These are phyloP conservation scores for Protobothrops flavoviridis DNA, from an alignment of 2,113 vertebrate genomes.

Conservation along the genomic window DNA sequence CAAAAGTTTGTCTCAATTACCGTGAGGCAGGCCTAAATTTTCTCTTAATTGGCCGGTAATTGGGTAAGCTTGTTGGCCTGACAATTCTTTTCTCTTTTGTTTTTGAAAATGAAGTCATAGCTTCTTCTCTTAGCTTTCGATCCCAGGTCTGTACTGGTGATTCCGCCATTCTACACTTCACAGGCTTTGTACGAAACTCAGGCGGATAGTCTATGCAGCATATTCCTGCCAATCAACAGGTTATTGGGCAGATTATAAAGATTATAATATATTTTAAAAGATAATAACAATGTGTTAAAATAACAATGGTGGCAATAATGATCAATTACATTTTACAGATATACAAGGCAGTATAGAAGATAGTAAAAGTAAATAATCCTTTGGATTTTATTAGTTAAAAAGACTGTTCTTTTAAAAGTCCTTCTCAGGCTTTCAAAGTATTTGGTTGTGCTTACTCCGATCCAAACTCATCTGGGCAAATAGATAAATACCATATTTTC, in stretches of 20 bases:
- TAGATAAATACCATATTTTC: neutral
- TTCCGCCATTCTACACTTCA: neutral
- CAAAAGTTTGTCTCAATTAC: neutral
- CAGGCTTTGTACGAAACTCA: neutral
- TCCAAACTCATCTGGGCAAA: neutral
- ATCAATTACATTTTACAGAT: neutral
- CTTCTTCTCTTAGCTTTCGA: slow-evolving; percentile 22
- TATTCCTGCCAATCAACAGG: slow-evolving; percentile 43
- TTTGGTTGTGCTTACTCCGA: neutral
- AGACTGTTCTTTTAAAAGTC: neutral
- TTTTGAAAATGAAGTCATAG: fast-evolving
- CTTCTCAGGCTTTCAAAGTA: neutral
- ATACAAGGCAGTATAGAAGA: neutral
- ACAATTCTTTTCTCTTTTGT: neutral
- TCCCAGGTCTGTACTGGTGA: fast-evolving
- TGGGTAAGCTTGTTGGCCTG: neutral
- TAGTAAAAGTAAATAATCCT: neutral
- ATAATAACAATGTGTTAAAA: neutral
- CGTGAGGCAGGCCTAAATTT: neutral
- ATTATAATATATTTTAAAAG: neutral
- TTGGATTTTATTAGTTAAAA: neutral
- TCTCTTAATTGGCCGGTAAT: neutral
- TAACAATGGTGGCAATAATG: neutral
- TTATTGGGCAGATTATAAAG: neutral
- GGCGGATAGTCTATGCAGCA: slow-evolving; percentile 44